A percentile compares a stretch with the other conserved stretches of the same genome.
phyloP scores from a whole-genome alignment of 1,140 invertebrate genomes.

The Neotoxoptera formosana region DNA sequence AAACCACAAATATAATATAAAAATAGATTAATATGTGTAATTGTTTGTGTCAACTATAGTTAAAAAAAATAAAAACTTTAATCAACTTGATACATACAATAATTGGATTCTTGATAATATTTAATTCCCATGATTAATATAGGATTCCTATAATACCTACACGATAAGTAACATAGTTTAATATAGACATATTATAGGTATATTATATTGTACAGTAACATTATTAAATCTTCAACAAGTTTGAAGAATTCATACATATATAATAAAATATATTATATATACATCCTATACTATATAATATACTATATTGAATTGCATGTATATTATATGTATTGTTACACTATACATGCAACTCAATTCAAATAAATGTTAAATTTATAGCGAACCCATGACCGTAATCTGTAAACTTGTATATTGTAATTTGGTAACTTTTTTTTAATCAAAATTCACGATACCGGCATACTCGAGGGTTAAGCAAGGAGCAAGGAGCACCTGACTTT shows the following conservation, averaged over 20 bases:
- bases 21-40: neutral
- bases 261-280: neutral
- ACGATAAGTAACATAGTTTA: neutral
- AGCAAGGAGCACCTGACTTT: constrained; percentile 32
- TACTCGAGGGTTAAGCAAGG: constrained; percentile 23
- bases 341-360: neutral
- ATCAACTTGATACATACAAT: neutral
- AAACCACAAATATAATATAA: no score
- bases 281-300: neutral
- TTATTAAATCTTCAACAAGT: neutral
- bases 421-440: constrained; percentile 36
- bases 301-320: neutral
- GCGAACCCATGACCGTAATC: no score
- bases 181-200: neutral
- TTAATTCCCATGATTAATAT: neutral
- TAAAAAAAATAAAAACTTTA: neutral
- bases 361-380: constrained; percentile 19
- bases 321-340: neutral
- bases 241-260: neutral
- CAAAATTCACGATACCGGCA: neutral
- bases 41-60: neutral
- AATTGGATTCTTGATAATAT: neutral
- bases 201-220: neutral
- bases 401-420: constrained; percentile 29
- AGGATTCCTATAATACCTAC: neutral